These are phyloP conservation scores for Menidia menidia DNA, from an alignment of 2,797 vertebrate genomes.

Conservation along the genomic window DNA sequence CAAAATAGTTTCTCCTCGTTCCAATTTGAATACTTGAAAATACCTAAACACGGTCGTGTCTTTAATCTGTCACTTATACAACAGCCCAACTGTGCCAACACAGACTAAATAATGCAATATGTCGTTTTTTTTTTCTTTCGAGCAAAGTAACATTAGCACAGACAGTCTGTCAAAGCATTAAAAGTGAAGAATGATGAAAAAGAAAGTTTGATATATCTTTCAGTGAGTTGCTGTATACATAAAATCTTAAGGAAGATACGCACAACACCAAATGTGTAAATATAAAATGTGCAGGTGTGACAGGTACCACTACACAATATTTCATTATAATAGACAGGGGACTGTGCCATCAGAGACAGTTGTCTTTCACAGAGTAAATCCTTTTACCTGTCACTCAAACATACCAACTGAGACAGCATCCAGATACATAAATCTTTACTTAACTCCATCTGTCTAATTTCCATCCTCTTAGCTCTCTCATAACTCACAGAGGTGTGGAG, in stretches of 20 bases:
- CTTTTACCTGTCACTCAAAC: neutral
- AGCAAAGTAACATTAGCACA: neutral
- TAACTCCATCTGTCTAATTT: neutral
- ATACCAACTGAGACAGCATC: neutral
- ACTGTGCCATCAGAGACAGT: neutral
- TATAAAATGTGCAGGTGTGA: neutral
- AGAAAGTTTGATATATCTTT: neutral
- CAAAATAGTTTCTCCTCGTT: slow-evolving; percentile 76
- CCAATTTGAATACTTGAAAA: slow-evolving; percentile 69
- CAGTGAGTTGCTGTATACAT: neutral
- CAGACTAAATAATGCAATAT: slow-evolving; percentile 34
- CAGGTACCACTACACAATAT: neutral
- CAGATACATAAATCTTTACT: neutral
- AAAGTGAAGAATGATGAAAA: neutral
- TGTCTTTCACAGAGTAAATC: neutral
- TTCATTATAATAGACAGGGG: neutral
- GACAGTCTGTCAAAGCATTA: neutral
- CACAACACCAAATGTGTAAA: neutral
- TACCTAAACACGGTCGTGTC: slow-evolving; percentile 80
- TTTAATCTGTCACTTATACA: slow-evolving; percentile 79
- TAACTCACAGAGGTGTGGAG: neutral
- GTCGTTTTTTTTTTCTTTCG: neutral
- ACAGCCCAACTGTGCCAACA: slow-evolving; percentile 82
- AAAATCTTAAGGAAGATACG: neutral
- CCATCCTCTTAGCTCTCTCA: neutral